phyloP scores from a whole-genome alignment of 2,797 vertebrate species.

The Petrocephalus schoutedeni region DNA sequence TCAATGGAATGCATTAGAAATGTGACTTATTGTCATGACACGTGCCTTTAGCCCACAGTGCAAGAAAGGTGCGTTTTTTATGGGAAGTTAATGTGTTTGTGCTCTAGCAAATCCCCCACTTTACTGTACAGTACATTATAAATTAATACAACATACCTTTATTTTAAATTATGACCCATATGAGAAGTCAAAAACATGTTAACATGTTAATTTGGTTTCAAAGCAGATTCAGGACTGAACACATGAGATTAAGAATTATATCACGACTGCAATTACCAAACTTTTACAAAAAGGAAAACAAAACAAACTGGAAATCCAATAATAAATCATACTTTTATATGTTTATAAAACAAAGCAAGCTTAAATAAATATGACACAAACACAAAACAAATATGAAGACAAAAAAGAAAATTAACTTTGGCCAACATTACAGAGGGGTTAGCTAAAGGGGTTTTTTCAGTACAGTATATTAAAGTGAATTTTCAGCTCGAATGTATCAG shows the following conservation, averaged over 20 bases:
- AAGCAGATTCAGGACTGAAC: constrained; percentile 55
- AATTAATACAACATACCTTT: constrained; percentile 39
- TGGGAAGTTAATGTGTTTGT: background rate
- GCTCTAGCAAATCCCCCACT: background rate
- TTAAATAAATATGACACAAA: constrained; percentile 73
- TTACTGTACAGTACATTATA: constrained; percentile 26
- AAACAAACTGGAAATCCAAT: constrained; percentile 47
- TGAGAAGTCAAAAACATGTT: constrained; percentile 52
- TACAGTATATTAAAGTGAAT: constrained; percentile 36
- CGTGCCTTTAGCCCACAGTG: constrained; percentile 8
- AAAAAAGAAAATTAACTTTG: constrained; percentile 55
- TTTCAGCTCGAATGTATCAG: constrained; percentile 32
- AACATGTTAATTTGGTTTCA: constrained; percentile 62
- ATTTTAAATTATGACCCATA: constrained; percentile 62
- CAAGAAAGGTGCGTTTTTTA: constrained; percentile 18
- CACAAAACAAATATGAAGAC: constrained; percentile 50
- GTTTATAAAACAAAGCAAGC: constrained; percentile 62
- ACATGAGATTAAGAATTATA: constrained; percentile 43
- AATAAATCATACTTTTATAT: constrained; percentile 58
- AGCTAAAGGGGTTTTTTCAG: constrained; percentile 30
- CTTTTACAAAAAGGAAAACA: constrained; percentile 44
- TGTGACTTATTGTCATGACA: background rate
- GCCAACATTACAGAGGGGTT: constrained; percentile 42
- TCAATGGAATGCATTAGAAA: background rate
- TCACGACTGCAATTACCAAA: constrained; percentile 58